A percentile compares a stretch with the other conserved stretches of the same genome.
Evolutionary conservation across 2,888 invertebrate species (phyloP).

Genomic region (Frankliniella fusca): DNA sequence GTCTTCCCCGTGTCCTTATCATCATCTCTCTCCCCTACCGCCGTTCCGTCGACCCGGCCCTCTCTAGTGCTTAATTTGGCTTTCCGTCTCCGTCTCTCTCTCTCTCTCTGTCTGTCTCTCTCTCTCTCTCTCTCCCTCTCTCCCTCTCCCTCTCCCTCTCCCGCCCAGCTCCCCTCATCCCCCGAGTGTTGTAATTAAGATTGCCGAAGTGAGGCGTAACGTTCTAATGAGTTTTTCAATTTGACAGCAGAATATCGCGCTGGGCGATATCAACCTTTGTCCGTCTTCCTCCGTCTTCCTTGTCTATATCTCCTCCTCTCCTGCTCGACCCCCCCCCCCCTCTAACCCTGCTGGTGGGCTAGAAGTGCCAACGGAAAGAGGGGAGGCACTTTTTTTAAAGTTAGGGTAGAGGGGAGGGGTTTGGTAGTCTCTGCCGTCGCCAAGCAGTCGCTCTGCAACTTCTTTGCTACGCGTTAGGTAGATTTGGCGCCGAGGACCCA

Average conservation of each 20-base stretch:
- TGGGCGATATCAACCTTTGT: neutral
- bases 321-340: neutral
- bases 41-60: no score
- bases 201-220: slow-evolving; percentile 1
- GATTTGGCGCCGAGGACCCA: no score
- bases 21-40: neutral
- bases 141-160: neutral
- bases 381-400: no score
- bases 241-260: neutral
- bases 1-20: neutral
- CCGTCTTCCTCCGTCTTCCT: neutral
- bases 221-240: slow-evolving; percentile 10
- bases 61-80: neutral
- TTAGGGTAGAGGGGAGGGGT: no score
- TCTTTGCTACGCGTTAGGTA: no score
- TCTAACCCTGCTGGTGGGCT: neutral
- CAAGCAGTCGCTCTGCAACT: no score
- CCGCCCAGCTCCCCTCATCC: no score
- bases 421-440: no score
- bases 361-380: no score
- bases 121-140: neutral
- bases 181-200: neutral
- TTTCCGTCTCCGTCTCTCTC: neutral
- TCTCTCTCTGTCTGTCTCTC: neutral
- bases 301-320: neutral